Conservation (phyloP, 35 echinoderm and acorn worm genomes). For the Apostichopus parvimensis region DNA sequence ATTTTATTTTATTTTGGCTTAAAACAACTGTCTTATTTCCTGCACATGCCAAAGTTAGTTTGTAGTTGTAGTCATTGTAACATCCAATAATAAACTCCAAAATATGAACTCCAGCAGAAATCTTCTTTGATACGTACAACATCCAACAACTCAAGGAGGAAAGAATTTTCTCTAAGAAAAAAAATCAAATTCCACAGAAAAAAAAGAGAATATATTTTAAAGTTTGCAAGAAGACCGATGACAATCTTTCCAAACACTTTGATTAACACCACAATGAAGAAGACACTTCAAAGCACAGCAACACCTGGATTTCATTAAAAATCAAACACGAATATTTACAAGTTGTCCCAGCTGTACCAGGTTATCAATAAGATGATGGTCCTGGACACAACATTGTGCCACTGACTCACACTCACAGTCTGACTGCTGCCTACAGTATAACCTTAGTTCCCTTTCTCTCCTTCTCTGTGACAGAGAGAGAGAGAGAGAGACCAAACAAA, state of each 20-base stretch:
- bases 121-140: no score
- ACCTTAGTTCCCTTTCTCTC: neutral
- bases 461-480: neutral
- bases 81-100: no score
- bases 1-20: neutral
- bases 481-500: neutral
- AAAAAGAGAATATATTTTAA: no score
- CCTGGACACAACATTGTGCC: conserved; percentile 35
- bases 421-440: neutral
- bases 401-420: neutral
- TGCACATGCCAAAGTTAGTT: no score
- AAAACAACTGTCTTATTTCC: no score
- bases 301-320: conserved; percentile 16
- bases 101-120: no score
- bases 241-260: no score
- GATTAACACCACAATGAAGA: neutral
- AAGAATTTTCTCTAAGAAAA: no score
- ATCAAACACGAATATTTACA: conserved; percentile 12
- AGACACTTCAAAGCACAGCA: conserved; percentile 15
- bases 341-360: conserved; percentile 16
- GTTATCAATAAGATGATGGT: neutral
- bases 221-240: no score
- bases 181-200: no score
- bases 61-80: no score
- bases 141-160: no score